Base-by-base conservation (phyloP, 1,140 invertebrate species). In the Drosophila melanica region DNA sequence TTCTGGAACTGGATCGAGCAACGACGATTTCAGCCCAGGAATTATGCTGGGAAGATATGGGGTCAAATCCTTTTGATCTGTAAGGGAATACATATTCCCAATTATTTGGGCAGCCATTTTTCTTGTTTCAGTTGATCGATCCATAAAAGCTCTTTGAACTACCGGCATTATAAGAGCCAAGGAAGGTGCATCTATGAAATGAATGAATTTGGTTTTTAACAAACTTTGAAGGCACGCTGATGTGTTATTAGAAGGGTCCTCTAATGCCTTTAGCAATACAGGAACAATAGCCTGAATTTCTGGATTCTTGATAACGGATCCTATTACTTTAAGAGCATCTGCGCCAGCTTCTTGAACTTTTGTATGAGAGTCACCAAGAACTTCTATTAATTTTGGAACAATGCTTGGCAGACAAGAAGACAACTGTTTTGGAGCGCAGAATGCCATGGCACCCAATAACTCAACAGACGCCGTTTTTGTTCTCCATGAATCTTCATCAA, bases 81-180 rank as follows among this genome's bases (percentile, higher is more conserved):
- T 99, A 9, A 99, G 93, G 0, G 98, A 99, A 93, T 99, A 99
- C 98, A 99, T 99, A 92, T 99, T 99, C 45, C 98, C 98, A 81
- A 99, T 99, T 90, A 99, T 99, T 93, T 97, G 97, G n/a, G 98
- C 97, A 20, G 99, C 98, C 97, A 99, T 99, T 94, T 99, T 99
- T 82, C 98, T 94, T 0, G 98, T 99, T 93, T 99, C 98, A 0
- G 98, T 99, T 7, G 97, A 98, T 55, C 98, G 94, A 93, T 99
- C 98, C 93, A 98, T 96, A 92, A 99, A 99, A 7, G 98, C 98
- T 77, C 99, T 93, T 92, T 99, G 97, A 16, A 99, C 98, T 0
- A 99, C 98, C 1, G 99, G 99, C 98, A 99, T 99, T 73, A 99
- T 99, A 12, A 99, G 93, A 65, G 99, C 98, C 4, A 99, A 93